Percentiles rank a stretch among this genome's conserved stretches.
These are phyloP conservation scores for Alloscopus bannaensis DNA, from an alignment of 2,888 invertebrate species.

Conservation along the genomic window DNA sequence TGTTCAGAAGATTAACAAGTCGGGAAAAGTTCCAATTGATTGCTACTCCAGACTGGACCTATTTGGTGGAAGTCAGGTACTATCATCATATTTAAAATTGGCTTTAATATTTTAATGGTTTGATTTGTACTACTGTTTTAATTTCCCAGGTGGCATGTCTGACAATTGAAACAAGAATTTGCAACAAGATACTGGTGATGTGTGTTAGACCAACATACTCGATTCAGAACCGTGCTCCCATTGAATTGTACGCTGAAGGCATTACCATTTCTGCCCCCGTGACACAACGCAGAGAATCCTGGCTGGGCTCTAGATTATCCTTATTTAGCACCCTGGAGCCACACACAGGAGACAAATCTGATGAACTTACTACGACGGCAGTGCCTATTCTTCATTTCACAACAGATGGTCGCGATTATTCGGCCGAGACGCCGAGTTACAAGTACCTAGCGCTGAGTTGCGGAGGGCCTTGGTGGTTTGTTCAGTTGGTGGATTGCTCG, in stretches of 20 bases:
- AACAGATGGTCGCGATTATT: slow-evolving; percentile 56
- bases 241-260: slow-evolving; percentile 57
- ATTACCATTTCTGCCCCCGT: slow-evolving; percentile 53
- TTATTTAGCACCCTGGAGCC: slow-evolving; percentile 25
- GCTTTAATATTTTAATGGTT: slow-evolving; percentile 3
- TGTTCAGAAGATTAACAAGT: slow-evolving; percentile 69
- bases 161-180: slow-evolving; percentile 70
- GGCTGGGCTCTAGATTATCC: slow-evolving; percentile 41
- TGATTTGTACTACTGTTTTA: too few relatives aligned
- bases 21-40: slow-evolving; percentile 68
- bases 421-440: slow-evolving; percentile 39
- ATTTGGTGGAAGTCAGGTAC: slow-evolving; percentile 53
- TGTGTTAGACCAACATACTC: slow-evolving; percentile 72
- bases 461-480: slow-evolving; percentile 72
- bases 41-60: slow-evolving; percentile 69
- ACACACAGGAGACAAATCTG: too few relatives aligned
- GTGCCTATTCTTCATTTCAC: slow-evolving; percentile 49
- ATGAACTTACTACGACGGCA: slow-evolving; percentile 14
- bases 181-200: slow-evolving; percentile 72
- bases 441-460: slow-evolving; percentile 70
- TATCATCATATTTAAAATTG: slow-evolving; percentile 12
- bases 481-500: slow-evolving; percentile 69
- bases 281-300: slow-evolving; percentile 50
- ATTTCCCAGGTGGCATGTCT: slow-evolving; percentile 67
- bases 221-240: slow-evolving; percentile 69